Percentiles rank a stretch among this genome's conserved stretches.
phyloP scores from a whole-genome alignment of 2,113 vertebrate species.

The Harpagus bidentatus region DNA sequence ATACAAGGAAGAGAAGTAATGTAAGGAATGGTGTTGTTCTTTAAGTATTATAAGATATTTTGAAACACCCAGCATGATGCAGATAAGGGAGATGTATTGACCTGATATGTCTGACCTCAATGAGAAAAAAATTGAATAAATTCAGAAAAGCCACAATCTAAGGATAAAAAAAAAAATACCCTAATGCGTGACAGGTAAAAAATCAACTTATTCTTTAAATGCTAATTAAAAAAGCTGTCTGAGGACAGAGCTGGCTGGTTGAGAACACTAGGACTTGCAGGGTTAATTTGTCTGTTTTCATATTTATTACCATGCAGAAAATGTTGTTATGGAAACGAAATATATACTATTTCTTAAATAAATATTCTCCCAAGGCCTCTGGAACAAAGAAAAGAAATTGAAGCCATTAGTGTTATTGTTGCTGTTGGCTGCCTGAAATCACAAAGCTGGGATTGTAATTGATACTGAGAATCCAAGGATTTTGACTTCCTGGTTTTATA shows the following conservation, averaged over 20 bases:
- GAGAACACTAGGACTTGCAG: background rate
- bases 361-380: background rate
- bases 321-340: background rate
- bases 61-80: background rate
- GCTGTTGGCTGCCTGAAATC: background rate
- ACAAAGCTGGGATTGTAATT: background rate
- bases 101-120: background rate
- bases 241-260: background rate
- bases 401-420: background rate
- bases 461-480: background rate
- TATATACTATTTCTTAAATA: background rate
- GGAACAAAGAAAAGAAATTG: background rate
- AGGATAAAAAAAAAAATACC: background rate
- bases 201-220: background rate
- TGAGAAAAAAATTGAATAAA: background rate
- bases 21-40: background rate
- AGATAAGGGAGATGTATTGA: background rate
- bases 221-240: background rate
- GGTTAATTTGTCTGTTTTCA: background rate
- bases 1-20: background rate
- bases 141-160: background rate
- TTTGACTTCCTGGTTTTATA: background rate
- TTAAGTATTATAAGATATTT: background rate
- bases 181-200: background rate
- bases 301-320: background rate